Base-by-base conservation (phyloP, 2,888 invertebrate genomes). In the Drosophila trichaetosa region DNA sequence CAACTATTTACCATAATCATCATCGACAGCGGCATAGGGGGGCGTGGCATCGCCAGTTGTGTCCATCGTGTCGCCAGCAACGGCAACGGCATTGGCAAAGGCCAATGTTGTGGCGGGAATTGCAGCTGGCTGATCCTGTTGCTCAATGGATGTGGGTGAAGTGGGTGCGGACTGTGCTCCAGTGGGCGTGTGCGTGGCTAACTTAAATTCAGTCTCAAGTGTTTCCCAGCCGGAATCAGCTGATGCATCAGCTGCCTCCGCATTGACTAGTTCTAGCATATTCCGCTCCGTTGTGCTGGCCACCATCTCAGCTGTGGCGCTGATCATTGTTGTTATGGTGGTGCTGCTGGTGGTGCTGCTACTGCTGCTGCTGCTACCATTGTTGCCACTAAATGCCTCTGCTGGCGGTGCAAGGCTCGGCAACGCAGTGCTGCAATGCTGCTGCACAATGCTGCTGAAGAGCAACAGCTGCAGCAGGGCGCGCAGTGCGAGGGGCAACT, bases 1-100 rank as follows among this genome's bases (percentile, higher is more conserved):
- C 63, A 31, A 36, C 38, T 82, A 86, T 79, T 91, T 91, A 91
- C 91, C 91, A 80, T 91, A 91, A 79, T 81, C 91, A 18, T 89
- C 83, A 63, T 91, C 91, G 57, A 91, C 91, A 18, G 91, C 91
- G 21, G 90, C 91, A 77, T 91, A 91, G 11, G 91, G 91, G 27
- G 91, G 91, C 53, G 90, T 88, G 67, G 89, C 90, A 80, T 91
- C 91, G 74, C 82, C 83, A 21, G 65, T 61, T 21, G 72, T 48
- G 21, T 78, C 81, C 65, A 75, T 65, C 34, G 80, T 80, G 34
- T 84, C 87, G 0, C 83, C 83, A 18, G 87, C 86, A 46, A 85
- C 71, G 52, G 82, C 83, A 49, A 86, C 81, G 53, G 80, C 85
- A 80, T 91, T 89, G 59, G 90, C 81, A 66, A 92, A 91, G 18